Evolutionary conservation across 1,140 invertebrate genomes (phyloP).

Genomic region (Andrena cerasifolii): DNA sequence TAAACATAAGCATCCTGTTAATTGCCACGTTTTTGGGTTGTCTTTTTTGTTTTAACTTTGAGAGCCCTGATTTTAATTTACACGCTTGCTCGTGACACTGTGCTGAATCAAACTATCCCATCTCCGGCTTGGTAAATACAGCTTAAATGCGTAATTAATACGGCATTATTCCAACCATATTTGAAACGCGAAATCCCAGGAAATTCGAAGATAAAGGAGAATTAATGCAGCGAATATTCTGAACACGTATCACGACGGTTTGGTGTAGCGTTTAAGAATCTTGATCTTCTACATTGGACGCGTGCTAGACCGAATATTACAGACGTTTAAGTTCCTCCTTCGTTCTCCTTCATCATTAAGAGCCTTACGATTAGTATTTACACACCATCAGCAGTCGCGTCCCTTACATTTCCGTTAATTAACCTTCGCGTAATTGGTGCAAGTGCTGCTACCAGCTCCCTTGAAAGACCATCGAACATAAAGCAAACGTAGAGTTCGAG

Average conservation of each 20-base stretch:
- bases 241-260: background rate
- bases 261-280: slow-evolving; percentile 10
- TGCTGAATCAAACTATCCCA: too few species aligned
- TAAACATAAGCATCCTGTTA: background rate
- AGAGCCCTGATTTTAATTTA: background rate
- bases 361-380: slow-evolving; percentile 32
- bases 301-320: slow-evolving; percentile 15
- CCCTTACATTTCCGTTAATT: slow-evolving; percentile 20
- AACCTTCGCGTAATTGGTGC: slow-evolving; percentile 3
- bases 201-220: background rate
- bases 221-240: background rate
- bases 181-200: background rate
- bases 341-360: slow-evolving; percentile 19
- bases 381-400: slow-evolving; percentile 28
- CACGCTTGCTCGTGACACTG: too few species aligned
- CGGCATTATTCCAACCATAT: background rate
- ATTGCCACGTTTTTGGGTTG: background rate
- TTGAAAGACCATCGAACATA: background rate
- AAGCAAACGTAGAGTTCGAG: background rate
- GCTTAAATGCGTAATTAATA: background rate
- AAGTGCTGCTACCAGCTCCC: background rate
- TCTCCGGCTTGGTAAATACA: too few species aligned
- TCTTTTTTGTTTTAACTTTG: background rate
- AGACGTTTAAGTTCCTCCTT: slow-evolving; percentile 32
- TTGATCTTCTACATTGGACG: slow-evolving; percentile 32